These are phyloP conservation scores for Ptilonorhynchus violaceus DNA, from an alignment of 2,113 vertebrate species.

Conservation along the genomic window DNA sequence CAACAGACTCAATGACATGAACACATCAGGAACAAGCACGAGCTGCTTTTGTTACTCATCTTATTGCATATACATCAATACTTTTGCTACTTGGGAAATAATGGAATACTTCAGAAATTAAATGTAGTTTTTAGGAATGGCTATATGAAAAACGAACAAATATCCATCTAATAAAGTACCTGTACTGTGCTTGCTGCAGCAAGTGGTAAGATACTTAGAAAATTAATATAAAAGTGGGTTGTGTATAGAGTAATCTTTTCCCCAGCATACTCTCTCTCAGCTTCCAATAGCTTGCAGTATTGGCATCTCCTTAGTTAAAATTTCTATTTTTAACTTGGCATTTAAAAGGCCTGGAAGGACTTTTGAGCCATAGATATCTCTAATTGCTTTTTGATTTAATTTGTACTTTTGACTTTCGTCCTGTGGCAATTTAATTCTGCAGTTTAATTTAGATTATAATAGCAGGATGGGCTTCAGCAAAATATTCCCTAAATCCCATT, in stretches of 20 bases:
- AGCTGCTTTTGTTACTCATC: background rate
- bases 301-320: background rate
- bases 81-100: background rate
- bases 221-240: background rate
- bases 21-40: accelerated
- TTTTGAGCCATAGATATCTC: background rate
- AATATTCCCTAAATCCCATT: background rate
- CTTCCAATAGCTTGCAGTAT: background rate
- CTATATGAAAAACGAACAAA: background rate
- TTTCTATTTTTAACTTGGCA: background rate
- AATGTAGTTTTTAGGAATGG: background rate
- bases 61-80: background rate
- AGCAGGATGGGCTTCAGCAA: background rate
- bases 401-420: background rate
- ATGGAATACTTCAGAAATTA: background rate
- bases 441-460: background rate
- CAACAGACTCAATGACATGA: background rate
- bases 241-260: background rate
- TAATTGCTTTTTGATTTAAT: background rate
- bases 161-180: background rate
- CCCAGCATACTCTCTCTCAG: background rate
- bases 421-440: background rate
- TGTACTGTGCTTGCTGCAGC: background rate
- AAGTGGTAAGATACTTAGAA: background rate
- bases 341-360: background rate